phyloP scores from a whole-genome alignment of 2,888 invertebrate genomes.

The Oeneis ivallda region DNA sequence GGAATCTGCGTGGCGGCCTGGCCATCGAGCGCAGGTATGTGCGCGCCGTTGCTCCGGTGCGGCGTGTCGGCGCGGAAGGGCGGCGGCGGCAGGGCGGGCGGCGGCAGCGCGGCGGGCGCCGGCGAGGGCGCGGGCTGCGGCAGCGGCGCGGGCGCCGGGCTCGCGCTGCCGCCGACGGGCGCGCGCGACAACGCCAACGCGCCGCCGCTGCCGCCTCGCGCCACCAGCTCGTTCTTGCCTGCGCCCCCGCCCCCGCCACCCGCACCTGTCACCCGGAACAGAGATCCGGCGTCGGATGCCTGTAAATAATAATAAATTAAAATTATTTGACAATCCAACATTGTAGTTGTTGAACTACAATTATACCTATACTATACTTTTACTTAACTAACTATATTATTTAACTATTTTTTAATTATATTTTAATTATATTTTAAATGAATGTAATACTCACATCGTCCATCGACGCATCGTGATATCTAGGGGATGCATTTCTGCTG shows the following conservation, averaged over 20 bases:
- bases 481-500: constrained; percentile 76
- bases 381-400: too few species aligned
- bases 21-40: constrained; percentile 72
- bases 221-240: constrained; percentile 82
- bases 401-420: background rate
- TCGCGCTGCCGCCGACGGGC: constrained; percentile 82
- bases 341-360: too few species aligned
- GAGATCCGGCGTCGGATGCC: constrained; percentile 73
- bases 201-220: constrained; percentile 85
- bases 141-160: constrained; percentile 85
- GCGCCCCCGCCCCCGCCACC: constrained; percentile 88
- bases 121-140: constrained; percentile 86
- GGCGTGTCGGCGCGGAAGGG: constrained; percentile 81
- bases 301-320: constrained; percentile 45
- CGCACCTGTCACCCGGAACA: constrained; percentile 83
- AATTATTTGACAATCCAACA: background rate
- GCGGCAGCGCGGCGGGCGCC: constrained; percentile 85
- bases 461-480: constrained; percentile 77
- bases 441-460: constrained; percentile 67
- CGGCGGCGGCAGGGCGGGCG: constrained; percentile 84
- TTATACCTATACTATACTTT: too few species aligned
- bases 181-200: constrained; percentile 84
- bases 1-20: constrained; percentile 74
- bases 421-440: constrained; percentile 11
- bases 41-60: constrained; percentile 67